Base-by-base conservation (phyloP, 35 echinoderm and acorn worm genomes). In the Anneissia japonica region DNA sequence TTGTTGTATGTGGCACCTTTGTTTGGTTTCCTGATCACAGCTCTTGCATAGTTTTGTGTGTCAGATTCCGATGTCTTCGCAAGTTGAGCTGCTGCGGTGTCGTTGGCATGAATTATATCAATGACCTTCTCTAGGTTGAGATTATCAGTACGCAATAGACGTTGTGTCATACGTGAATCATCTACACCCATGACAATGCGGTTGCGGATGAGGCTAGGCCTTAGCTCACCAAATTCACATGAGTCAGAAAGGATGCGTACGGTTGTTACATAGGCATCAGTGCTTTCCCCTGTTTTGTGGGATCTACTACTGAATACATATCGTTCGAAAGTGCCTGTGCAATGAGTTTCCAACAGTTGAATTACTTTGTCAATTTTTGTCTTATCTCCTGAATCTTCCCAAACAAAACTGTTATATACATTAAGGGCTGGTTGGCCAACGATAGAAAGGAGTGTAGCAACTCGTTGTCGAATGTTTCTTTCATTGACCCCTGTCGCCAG, bases 291-390 rank as follows among this genome's bases (percentile, higher is more conserved):
- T 83, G 30, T 40, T 21, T 38, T 40, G 40, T 92, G 91, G 6
- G 38, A 46, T 30, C 88, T 79, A 0, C 37, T 84, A 37, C 87
- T 90, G 72, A 94, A 94, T 10, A 94, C 35, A 29, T 90, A 87
- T 6, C 88, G 74, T 74, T 94, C 93, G 46, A 80, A 94, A 23
- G 85, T 90, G n/a, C 84, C 84, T 46, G 82, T 87, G 30, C 84
- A 94, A 51, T 87, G 81, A 19, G 46, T 3, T 31, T 86, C 79
- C 19, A 90, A 90, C 19, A 90, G 36, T 72, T 90, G 72, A 1
- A 93, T 76, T 4, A 93, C 82, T 32, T 89, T 46, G 23, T 89
- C 64, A 38, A 75, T 76, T 36, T 81, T 88, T 26, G 41, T 35
- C 10, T 84, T 37, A 36, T 93, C 92, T 30, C 82, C 83, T 34